A percentile compares a stretch with the other conserved stretches of the same genome.
These are phyloP conservation scores for Chrysolina americana DNA, from an alignment of 2,888 invertebrate species.

Conservation along the genomic window DNA sequence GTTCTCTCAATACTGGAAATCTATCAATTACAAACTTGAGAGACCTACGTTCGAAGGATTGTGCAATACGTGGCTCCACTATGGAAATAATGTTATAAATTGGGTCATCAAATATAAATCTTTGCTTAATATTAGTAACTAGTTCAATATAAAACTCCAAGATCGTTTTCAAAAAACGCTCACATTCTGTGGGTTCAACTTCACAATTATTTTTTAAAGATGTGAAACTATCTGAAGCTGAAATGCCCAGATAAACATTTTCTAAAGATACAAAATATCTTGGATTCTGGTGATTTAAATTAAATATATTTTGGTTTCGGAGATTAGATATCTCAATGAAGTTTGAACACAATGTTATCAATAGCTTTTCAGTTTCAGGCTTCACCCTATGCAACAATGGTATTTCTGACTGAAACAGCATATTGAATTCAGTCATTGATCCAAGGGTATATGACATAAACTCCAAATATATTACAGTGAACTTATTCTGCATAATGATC, in stretches of 20 bases:
- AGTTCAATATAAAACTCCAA: constrained; percentile 5
- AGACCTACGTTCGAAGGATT: neutral
- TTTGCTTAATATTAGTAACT: constrained; percentile 13
- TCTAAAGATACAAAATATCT: constrained; percentile 22
- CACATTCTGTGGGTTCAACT: constrained; percentile 16
- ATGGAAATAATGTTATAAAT: neutral
- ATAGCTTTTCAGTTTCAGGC: constrained; percentile 26
- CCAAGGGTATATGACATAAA: constrained; percentile 55
- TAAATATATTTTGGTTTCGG: constrained; percentile 28
- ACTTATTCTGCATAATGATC: constrained; percentile 53
- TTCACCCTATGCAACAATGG: constrained; percentile 26
- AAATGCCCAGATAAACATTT: constrained; percentile 4
- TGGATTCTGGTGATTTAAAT: constrained; percentile 22
- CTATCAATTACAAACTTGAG: neutral
- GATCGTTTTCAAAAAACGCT: constrained; percentile 7
- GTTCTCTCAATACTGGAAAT: constrained; percentile 3
- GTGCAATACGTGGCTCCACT: neutral
- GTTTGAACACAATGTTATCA: constrained; percentile 29
- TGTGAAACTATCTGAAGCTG: neutral
- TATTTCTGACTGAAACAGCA: constrained; percentile 50
- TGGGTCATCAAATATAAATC: constrained; percentile 11
- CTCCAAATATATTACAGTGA: constrained; percentile 56
- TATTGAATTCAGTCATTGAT: constrained; percentile 55
- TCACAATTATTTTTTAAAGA: constrained; percentile 8
- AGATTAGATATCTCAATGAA: constrained; percentile 26